phyloP scores from a whole-genome alignment of 2,113 vertebrate species.

The Dasyurus viverrinus region DNA sequence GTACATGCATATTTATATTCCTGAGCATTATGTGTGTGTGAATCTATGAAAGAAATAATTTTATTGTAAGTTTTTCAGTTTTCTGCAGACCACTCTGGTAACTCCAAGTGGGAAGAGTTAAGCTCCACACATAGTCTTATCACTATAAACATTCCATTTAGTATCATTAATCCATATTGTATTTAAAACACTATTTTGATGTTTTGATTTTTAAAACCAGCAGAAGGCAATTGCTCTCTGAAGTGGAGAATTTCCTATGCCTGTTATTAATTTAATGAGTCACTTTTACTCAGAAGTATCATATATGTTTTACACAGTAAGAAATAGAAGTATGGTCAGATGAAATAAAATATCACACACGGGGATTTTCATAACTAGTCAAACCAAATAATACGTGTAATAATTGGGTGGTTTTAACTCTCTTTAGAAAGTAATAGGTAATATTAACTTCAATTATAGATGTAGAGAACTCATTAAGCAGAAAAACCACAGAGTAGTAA shows the following conservation, averaged over 20 bases:
- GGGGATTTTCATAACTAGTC: not conserved
- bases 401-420: not conserved
- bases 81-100: not conserved
- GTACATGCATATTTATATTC: not conserved
- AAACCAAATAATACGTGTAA: not conserved
- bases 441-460: not conserved
- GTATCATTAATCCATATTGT: slow-evolving; percentile 6
- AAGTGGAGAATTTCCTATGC: not conserved
- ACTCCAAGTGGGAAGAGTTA: not conserved
- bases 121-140: not conserved
- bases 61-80: not conserved
- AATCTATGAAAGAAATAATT: not conserved
- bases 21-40: not conserved
- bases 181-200: not conserved
- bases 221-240: not conserved
- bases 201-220: slow-evolving; percentile 8
- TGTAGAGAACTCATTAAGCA: not conserved
- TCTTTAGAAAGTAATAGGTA: not conserved
- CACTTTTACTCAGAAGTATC: slow-evolving; percentile 1
- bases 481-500: not conserved
- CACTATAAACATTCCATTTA: not conserved
- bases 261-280: slow-evolving; percentile 36
- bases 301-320: not conserved
- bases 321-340: not conserved
- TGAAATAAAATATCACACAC: slow-evolving; percentile 9